Percentiles rank a stretch among this genome's conserved stretches.
Evolutionary conservation across 2,113 vertebrate genomes (phyloP).

Genomic region (Trichomycterus rosablanca): DNA sequence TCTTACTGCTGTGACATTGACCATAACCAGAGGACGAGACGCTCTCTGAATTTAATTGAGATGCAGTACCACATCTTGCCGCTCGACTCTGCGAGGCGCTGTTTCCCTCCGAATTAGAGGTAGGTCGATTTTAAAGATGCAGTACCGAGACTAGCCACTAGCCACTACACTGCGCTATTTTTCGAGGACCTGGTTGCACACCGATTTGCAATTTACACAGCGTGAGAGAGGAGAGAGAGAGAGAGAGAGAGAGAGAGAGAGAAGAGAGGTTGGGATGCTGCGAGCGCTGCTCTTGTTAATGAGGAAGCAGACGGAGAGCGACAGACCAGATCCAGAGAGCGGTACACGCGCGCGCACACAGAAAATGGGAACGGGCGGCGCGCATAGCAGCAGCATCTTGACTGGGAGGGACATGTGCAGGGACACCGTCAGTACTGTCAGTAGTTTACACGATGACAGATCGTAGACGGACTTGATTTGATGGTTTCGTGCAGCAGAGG

Average conservation of each 20-base stretch:
- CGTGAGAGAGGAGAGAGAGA: constrained; percentile 5
- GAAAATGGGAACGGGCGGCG: constrained; percentile 5
- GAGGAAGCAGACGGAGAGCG: constrained; percentile 12
- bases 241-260: too few species aligned
- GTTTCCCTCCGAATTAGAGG: too few species aligned
- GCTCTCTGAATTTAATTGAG: constrained; percentile 7
- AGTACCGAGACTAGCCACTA: too few species aligned
- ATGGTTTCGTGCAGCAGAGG: constrained; percentile 54
- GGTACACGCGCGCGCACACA: background rate
- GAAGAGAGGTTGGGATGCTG: too few species aligned
- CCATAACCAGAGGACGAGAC: constrained; percentile 16
- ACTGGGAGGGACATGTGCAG: constrained; percentile 17
- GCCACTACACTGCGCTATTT: too few species aligned
- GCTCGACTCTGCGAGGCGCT: too few species aligned
- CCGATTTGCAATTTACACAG: constrained; percentile 21
- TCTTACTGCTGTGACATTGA: constrained; percentile 15
- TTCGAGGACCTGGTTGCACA: too few species aligned
- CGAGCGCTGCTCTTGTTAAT: constrained; percentile 24
- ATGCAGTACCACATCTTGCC: constrained; percentile 40
- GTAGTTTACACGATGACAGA: background rate
- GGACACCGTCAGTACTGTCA: constrained; percentile 2
- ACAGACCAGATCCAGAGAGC: constrained; percentile 12
- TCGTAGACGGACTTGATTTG: constrained; percentile 13
- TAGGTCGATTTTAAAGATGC: too few species aligned
- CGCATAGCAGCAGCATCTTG: background rate